Evolutionary conservation across 37 sponge, comb jelly and placozoan species (phyloP).

Genomic region (Spongilla lacustris): DNA sequence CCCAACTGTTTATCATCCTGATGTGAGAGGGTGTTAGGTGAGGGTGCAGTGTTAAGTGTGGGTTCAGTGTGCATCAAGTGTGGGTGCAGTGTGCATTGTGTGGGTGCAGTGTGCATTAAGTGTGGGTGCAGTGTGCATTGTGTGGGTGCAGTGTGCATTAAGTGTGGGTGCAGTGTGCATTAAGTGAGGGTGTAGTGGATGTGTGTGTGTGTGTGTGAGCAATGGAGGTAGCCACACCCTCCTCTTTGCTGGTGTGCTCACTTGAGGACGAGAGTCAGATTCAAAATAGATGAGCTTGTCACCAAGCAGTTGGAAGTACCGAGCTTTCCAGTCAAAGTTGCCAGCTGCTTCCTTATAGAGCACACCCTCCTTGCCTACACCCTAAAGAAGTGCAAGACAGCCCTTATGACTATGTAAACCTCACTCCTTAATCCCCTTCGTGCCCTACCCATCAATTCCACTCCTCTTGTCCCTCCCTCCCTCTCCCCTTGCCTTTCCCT

Average conservation of each 20-base stretch:
- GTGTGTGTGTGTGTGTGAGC: not conserved
- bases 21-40: no score
- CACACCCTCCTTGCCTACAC: slow-evolving; percentile 52
- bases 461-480: no score
- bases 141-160: not conserved
- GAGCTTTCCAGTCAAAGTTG: slow-evolving; percentile 27
- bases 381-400: not conserved
- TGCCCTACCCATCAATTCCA: no score
- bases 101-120: no score
- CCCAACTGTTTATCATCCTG: slow-evolving; percentile 5
- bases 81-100: no score
- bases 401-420: not conserved
- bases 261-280: not conserved
- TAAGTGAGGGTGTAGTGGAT: not conserved
- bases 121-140: not conserved
- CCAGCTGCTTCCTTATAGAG: slow-evolving; percentile 32
- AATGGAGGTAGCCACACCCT: not conserved
- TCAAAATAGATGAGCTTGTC: slow-evolving; percentile 37
- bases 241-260: not conserved
- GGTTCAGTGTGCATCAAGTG: no score
- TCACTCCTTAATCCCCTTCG: no score
- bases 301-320: slow-evolving; percentile 28
- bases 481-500: no score
- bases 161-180: not conserved
- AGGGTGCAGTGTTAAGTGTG: no score